These are phyloP conservation scores for Neosilurus hyrtlii DNA, from an alignment of 2,797 vertebrate species.

Conservation along the genomic window DNA sequence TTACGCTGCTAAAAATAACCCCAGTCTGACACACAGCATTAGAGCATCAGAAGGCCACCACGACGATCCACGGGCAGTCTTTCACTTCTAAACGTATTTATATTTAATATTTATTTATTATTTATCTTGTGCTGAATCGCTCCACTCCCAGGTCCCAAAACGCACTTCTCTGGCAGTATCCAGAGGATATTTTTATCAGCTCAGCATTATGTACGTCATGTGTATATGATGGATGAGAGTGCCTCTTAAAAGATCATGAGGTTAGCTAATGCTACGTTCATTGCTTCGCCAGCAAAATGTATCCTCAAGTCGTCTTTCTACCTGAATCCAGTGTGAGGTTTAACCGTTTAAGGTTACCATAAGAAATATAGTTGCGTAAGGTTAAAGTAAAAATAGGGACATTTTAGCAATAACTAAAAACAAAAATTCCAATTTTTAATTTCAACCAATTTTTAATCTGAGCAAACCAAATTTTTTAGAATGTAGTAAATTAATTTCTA, in stretches of 20 bases:
- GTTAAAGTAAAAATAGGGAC: background rate
- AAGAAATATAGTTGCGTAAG: background rate
- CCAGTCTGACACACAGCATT: constrained; percentile 16
- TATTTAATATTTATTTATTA: constrained; percentile 39
- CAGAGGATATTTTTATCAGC: background rate
- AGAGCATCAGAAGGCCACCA: constrained; percentile 15
- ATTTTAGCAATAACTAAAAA: background rate
- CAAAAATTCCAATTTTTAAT: background rate
- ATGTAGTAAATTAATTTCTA: background rate
- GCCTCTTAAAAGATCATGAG: constrained; percentile 18
- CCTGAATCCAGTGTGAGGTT: background rate
- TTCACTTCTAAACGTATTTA: constrained; percentile 22
- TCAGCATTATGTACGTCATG: background rate
- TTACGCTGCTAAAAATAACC: constrained; percentile 13
- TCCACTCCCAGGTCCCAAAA: constrained; percentile 22
- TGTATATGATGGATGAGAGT: constrained; percentile 16
- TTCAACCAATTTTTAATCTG: background rate
- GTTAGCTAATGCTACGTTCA: background rate
- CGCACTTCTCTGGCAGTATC: background rate
- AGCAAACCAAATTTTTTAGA: background rate
- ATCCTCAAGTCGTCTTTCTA: background rate
- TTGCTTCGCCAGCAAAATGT: background rate
- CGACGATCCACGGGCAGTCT: background rate
- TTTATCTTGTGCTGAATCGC: constrained; percentile 10
- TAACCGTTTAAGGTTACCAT: background rate